Evolutionary conservation across 1,140 invertebrate species (phyloP), one percentile per base, ranked within the genome.

Genomic region (Probaryconus sp.): DNA sequence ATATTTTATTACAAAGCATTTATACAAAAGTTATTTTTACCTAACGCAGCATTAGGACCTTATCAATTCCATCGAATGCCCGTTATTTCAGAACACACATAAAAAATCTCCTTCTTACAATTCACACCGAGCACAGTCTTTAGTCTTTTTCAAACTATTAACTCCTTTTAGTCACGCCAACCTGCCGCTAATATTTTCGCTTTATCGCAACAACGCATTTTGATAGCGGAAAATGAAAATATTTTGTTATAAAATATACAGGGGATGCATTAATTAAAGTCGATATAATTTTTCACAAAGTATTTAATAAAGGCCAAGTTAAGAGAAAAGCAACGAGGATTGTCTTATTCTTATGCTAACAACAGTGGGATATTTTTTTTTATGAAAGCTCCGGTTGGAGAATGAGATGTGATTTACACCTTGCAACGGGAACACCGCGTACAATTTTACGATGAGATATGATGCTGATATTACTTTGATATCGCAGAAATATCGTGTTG

Each of bases 321-420:
- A 14, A 7, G 21, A 37, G 56, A 70, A 48, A 56, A 48, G 10
- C 40, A 42, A 48, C 58, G 11, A 13, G 5, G 2, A n/a, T n/a
- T 48, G 63, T 58, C 58, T 71, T 64, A 58, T 51, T 35, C 35
- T 17, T 28, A 35, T 9, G 14, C 13, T 4, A 45, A 14, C 21
- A 58, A 24, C 5, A 21, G 5, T n/a, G 7, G 37, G 14, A 31
- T 26, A 65, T 67, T 67, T 73, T 53, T 73, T 61, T 40, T 30
- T n/a, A 48, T 63, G 45, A 48, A 24, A 18, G 33, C n/a, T n/a
- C n/a, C n/a, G n/a, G n/a, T 24, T 24, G 21, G 21, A 24, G 58
- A 64, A 68, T 74, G 63, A n/a, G n/a, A 68, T 74, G 51, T 74
- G 64, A 74, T 74, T 74, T 74, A 74, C 63, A 68, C 63, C 42